These are phyloP conservation scores for Stegastes partitus DNA, from an alignment of 2,113 vertebrate genomes.

Conservation along the genomic window DNA sequence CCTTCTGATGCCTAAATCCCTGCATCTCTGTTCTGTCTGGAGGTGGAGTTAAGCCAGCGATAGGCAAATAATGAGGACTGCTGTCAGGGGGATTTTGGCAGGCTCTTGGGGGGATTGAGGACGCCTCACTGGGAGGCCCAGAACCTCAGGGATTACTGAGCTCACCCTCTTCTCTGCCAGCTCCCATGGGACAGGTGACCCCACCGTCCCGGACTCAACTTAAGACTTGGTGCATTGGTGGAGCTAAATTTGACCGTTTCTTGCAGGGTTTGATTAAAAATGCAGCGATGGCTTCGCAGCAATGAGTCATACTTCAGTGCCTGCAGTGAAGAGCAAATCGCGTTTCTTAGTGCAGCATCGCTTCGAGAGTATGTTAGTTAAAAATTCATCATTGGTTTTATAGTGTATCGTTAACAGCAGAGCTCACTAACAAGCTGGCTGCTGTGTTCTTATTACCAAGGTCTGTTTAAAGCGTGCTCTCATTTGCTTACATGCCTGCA, in stretches of 20 bases:
- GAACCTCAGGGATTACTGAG: constrained; percentile 70
- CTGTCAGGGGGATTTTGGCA: constrained; percentile 56
- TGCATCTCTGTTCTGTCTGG: constrained; percentile 33
- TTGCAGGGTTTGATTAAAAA: constrained; percentile 28
- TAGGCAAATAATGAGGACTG: constrained; percentile 54
- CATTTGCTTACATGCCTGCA: constrained; percentile 31
- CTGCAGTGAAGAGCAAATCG: neutral
- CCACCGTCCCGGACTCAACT: constrained; percentile 7
- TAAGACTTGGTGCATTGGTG: neutral
- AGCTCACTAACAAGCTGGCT: constrained; percentile 15
- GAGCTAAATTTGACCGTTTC: constrained; percentile 29
- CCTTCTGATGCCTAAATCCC: constrained; percentile 27
- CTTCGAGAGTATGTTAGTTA: constrained; percentile 18
- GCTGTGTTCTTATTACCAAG: constrained; percentile 13
- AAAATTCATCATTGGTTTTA: constrained; percentile 18
- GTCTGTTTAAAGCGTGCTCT: neutral
- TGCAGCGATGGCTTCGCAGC: neutral
- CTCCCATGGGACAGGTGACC: constrained; percentile 20
- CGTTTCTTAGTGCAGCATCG: neutral
- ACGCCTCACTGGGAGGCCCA: constrained; percentile 48
- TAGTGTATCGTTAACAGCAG: constrained; percentile 25
- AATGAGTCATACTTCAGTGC: neutral
- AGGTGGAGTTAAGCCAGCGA: constrained; percentile 55
- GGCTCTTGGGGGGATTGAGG: constrained; percentile 63
- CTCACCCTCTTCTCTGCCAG: constrained; percentile 32